These are phyloP conservation scores for Ctenicera cuprea DNA, from an alignment of 2,888 invertebrate species.

Conservation along the genomic window DNA sequence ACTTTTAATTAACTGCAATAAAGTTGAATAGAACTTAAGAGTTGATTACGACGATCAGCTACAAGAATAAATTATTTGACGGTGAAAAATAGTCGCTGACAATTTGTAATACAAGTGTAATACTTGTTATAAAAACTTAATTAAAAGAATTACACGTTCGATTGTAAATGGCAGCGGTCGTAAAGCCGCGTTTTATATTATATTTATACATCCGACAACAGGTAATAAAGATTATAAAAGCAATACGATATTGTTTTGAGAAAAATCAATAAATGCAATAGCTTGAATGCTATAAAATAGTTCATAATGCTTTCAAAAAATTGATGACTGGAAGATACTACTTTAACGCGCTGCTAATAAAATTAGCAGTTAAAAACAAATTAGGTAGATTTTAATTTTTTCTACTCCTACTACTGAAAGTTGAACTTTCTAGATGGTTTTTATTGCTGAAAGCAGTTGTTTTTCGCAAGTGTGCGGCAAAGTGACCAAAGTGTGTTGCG, in stretches of 20 bases:
- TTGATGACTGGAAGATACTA: conserved; percentile 4
- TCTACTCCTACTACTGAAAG: no score
- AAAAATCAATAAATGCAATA: neutral
- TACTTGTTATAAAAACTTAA: conserved; percentile 26
- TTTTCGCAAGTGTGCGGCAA: no score
- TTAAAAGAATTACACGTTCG: conserved; percentile 26
- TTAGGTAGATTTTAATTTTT: neutral
- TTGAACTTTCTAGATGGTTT: no score
- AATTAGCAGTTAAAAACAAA: conserved; percentile 22
- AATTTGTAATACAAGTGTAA: conserved; percentile 23
- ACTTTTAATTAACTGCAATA: conserved; percentile 27
- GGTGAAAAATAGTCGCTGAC: neutral
- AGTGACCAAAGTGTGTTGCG: no score
- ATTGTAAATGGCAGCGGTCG: conserved; percentile 17
- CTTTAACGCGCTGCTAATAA: conserved; percentile 11
- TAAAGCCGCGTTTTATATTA: neutral
- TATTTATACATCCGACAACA: neutral
- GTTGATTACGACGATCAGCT: conserved; percentile 15
- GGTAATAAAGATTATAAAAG: no score
- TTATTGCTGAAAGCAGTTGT: no score
- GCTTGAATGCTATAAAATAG: conserved; percentile 4
- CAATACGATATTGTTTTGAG: no score
- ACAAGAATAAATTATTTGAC: conserved; percentile 20
- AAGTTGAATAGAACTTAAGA: conserved; percentile 15
- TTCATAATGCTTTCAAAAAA: neutral